phyloP scores from a whole-genome alignment of 1,140 invertebrate genomes.

The Maniola jurtina region DNA sequence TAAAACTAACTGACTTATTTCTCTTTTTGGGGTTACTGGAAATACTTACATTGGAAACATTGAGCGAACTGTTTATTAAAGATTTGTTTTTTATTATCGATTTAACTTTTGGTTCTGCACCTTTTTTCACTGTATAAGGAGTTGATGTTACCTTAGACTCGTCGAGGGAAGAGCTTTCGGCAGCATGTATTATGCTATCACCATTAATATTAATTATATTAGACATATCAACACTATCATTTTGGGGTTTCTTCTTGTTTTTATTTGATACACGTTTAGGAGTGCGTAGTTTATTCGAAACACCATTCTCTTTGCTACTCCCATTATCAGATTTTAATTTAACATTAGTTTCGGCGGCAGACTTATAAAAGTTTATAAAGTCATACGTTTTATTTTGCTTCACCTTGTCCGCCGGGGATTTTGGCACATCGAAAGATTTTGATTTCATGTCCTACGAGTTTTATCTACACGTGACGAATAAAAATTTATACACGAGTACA shows the following conservation, averaged over 20 bases:
- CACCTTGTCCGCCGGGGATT: conserved; percentile 25
- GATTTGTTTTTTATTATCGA: conserved; percentile 32
- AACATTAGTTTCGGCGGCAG: conserved; percentile 39
- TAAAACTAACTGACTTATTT: conserved; percentile 68
- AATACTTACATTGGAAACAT: conserved; percentile 21
- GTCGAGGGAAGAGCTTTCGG: conserved; percentile 17
- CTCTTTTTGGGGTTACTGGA: conserved; percentile 57
- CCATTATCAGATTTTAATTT: conserved; percentile 26
- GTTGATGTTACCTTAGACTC: conserved; percentile 44
- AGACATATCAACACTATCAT: conserved; percentile 35
- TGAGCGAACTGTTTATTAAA: conserved; percentile 8
- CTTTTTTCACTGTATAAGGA: conserved; percentile 32
- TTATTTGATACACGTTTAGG: conserved; percentile 32
- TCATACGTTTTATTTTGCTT: conserved; percentile 47
- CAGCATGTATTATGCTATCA: conserved; percentile 23
- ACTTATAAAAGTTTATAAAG: conserved; percentile 53
- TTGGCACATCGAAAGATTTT: conserved; percentile 40
- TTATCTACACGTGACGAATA: neutral
- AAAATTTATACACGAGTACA: neutral
- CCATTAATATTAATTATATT: conserved; percentile 39
- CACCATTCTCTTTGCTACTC: conserved; percentile 28
- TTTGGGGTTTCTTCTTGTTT: conserved; percentile 41
- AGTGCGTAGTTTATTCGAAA: conserved; percentile 22
- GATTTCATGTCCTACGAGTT: conserved; percentile 37
- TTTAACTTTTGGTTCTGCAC: conserved; percentile 15